Conservation (phyloP, 2,797 vertebrate genomes). For the Brachymystax lenok region DNA sequence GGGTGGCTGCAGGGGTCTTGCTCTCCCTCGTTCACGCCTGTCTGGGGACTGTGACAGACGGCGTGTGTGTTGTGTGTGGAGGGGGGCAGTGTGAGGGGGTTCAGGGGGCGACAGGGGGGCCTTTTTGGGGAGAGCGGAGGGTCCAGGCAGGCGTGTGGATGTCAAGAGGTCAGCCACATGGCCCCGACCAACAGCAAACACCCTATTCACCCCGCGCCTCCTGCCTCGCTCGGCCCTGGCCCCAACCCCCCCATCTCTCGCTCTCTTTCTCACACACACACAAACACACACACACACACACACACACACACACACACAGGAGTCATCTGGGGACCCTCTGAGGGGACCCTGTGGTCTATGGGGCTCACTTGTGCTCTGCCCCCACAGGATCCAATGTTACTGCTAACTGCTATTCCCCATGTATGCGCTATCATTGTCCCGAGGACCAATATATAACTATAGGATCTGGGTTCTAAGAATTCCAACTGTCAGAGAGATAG, state of each 20-base stretch:
- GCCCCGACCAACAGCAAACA: conserved; percentile 33
- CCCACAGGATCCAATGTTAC: background rate
- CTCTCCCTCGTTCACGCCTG: conserved; percentile 68
- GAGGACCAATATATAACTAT: background rate
- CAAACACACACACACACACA: conserved; percentile 2
- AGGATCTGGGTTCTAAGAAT: background rate
- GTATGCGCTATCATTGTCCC: background rate
- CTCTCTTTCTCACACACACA: conserved; percentile 5
- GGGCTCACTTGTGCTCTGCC: background rate
- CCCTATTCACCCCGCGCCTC: background rate
- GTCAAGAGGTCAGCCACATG: conserved; percentile 75
- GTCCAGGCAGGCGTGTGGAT: conserved; percentile 63
- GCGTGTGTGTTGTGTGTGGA: conserved; percentile 66
- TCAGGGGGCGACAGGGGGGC: conserved; percentile 13
- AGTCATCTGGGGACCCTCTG: background rate
- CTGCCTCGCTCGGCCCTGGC: background rate
- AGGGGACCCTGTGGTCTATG: background rate
- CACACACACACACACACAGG: conserved; percentile 9
- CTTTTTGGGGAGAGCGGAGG: background rate
- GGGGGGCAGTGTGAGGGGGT: conserved; percentile 36
- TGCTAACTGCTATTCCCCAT: background rate
- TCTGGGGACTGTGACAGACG: conserved; percentile 77
- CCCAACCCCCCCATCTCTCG: background rate
- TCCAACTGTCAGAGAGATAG: background rate
- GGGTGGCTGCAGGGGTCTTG: conserved; percentile 64